Evolutionary conservation across 2,797 vertebrate genomes (phyloP).

Genomic region (Avahi laniger): DNA sequence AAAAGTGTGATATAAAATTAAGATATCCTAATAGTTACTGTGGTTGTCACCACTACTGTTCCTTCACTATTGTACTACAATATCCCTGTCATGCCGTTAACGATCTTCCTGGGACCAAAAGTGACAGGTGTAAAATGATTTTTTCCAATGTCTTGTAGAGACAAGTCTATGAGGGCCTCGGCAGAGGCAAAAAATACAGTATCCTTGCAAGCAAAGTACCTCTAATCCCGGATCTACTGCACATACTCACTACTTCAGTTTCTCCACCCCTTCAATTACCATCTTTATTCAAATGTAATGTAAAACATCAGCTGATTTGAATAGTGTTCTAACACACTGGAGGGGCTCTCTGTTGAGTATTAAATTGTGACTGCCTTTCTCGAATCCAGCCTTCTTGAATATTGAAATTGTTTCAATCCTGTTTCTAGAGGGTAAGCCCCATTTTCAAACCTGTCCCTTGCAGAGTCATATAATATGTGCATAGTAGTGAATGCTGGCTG

Average conservation of each 20-base stretch:
- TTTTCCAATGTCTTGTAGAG: constrained; percentile 35
- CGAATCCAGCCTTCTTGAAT: not conserved
- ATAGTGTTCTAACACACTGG: not conserved
- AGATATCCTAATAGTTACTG: not conserved
- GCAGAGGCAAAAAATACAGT: not conserved
- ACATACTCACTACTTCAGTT: not conserved
- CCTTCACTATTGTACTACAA: not conserved
- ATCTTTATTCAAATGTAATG: not conserved
- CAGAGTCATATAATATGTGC: not conserved
- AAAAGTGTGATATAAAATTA: constrained; percentile 27
- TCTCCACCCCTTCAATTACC: constrained; percentile 21
- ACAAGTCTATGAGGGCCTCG: not conserved
- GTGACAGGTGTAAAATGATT: constrained; percentile 65
- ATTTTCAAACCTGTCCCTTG: not conserved
- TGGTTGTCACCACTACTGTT: not conserved
- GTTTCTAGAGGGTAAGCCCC: not conserved
- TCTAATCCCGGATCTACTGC: not conserved
- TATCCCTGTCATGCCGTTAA: constrained; percentile 41
- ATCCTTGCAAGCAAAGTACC: not conserved
- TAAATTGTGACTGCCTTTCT: not conserved
- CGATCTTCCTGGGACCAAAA: constrained; percentile 52
- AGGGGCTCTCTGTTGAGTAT: not conserved
- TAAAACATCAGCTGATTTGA: constrained; percentile 31
- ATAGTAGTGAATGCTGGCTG: not conserved
- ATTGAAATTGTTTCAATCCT: not conserved